Base-by-base conservation (phyloP, 2,888 invertebrate genomes). In the Deilephila elpenor region DNA sequence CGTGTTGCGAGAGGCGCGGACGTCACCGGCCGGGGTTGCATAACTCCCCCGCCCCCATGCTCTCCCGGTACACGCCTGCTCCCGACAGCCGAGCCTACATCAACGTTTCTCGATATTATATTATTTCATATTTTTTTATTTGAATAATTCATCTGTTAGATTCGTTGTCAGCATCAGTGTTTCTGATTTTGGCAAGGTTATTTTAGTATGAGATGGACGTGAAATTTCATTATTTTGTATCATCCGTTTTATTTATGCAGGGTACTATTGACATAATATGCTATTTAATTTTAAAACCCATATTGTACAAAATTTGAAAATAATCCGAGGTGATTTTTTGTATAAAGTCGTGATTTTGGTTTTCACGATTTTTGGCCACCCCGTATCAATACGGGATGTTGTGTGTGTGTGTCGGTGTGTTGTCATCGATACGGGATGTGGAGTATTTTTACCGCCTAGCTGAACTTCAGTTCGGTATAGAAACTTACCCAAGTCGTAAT, bases 41-140 rank as follows among this genome's bases (percentile, higher is more conserved):
- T 79, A 80, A 77, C 78, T 59, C 71, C 74, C 73, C 72, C 75
- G 71, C 75, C 72, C 71, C 83, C 75, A 83, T 90, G 80, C 74
- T 78, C 74, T 76, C 88, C 89, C 88, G 80, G 87, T 90, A 85
- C 75, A 74, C 74, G 71, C 75, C 82, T 89, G 90, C 80, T 80
- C 72, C 80, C 79, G 89, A 89, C 90, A 88, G 82, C 44, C 37
- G 44, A 60, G 59, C 37, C 25, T 60, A 60, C 60, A 71, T 59
- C n/a, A 19, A 59, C 34, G 19, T 17, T 25, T 59, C 59, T 20
- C 71, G 25, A 59, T 34, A 37, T 71, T 60, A 34, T 70, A 53
- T 37, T 71, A n/a, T 37, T 29, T 37, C 6, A 17, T 32, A 56
- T 56, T n/a, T 56, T 51, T 53, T 67, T 67, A 29, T 51, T 67